Evolutionary conservation across 2,888 invertebrate genomes (phyloP).

Genomic region (Andrena haemorrhoa): DNA sequence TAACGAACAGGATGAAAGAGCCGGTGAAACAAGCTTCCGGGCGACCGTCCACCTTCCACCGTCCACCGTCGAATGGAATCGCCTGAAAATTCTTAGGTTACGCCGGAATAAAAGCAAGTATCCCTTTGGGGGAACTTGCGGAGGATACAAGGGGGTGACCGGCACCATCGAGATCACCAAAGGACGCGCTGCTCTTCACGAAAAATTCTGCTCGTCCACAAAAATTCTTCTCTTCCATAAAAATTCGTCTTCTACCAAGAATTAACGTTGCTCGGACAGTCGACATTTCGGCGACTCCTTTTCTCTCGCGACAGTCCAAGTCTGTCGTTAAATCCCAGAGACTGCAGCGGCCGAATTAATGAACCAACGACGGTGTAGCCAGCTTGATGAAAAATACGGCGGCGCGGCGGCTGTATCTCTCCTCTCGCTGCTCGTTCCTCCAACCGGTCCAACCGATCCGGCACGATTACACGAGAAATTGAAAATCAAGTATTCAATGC

Average conservation of each 20-base stretch:
- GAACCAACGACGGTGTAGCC: too few relatives aligned
- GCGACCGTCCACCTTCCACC: background rate
- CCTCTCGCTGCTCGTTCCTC: too few relatives aligned
- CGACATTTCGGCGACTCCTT: too few relatives aligned
- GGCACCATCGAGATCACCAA: slow-evolving; percentile 31
- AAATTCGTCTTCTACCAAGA: too few relatives aligned
- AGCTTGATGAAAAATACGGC: too few relatives aligned
- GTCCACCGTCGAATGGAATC: slow-evolving; percentile 18
- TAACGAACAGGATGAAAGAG: slow-evolving; percentile 24
- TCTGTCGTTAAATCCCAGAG: too few relatives aligned
- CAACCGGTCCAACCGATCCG: slow-evolving; percentile 3
- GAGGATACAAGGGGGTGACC: slow-evolving; percentile 33
- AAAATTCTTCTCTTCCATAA: too few relatives aligned
- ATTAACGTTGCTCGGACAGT: too few relatives aligned
- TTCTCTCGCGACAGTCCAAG: too few relatives aligned
- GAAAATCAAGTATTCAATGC: slow-evolving; percentile 71
- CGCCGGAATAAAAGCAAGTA: slow-evolving; percentile 27
- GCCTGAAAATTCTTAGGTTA: slow-evolving; percentile 49
- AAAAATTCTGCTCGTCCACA: too few relatives aligned
- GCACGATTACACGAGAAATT: slow-evolving; percentile 60
- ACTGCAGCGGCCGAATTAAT: too few relatives aligned
- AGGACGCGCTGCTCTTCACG: background rate
- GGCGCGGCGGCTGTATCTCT: too few relatives aligned
- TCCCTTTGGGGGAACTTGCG: slow-evolving; percentile 31
- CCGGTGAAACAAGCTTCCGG: slow-evolving; percentile 32